A percentile compares a stretch with the other conserved stretches of the same genome.
These are phyloP conservation scores for Luffia ferchaultella DNA, from an alignment of 2,888 invertebrate species.

Conservation along the genomic window DNA sequence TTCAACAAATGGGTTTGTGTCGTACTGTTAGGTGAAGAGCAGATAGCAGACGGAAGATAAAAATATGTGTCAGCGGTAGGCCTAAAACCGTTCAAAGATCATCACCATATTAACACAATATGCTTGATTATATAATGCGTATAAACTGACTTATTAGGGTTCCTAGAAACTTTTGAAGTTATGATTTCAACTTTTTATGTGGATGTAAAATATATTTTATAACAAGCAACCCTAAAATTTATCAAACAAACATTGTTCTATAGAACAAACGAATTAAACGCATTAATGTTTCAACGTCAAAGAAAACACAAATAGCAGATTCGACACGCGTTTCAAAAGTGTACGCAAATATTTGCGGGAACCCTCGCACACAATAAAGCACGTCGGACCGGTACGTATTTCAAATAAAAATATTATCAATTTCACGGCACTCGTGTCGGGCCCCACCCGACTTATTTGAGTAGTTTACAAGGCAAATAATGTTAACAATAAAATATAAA, in stretches of 20 bases:
- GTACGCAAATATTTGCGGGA: constrained; percentile 31
- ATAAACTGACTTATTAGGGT: too few relatives aligned
- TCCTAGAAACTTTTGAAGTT: too few relatives aligned
- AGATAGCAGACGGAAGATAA: too few relatives aligned
- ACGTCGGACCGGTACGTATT: constrained; percentile 7
- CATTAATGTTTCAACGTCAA: constrained; percentile 46
- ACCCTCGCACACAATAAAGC: neutral
- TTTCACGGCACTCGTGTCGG: constrained; percentile 34
- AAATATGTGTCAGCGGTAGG: too few relatives aligned
- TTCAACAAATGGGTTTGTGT: too few relatives aligned
- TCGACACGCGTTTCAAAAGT: constrained; percentile 16
- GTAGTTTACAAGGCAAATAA: neutral
- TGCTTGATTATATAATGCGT: too few relatives aligned
- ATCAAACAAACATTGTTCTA: neutral
- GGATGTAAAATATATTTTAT: too few relatives aligned
- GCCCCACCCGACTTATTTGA: constrained; percentile 2
- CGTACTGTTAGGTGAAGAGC: too few relatives aligned
- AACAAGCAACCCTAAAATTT: too few relatives aligned
- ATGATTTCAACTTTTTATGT: too few relatives aligned
- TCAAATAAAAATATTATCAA: constrained; percentile 54
- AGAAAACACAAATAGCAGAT: constrained; percentile 7
- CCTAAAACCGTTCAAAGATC: too few relatives aligned
- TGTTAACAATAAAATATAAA: neutral
- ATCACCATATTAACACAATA: too few relatives aligned
- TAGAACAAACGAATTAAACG: constrained; percentile 8